Base-by-base conservation (phyloP, 1,140 invertebrate genomes). In the Magallana angulata region DNA sequence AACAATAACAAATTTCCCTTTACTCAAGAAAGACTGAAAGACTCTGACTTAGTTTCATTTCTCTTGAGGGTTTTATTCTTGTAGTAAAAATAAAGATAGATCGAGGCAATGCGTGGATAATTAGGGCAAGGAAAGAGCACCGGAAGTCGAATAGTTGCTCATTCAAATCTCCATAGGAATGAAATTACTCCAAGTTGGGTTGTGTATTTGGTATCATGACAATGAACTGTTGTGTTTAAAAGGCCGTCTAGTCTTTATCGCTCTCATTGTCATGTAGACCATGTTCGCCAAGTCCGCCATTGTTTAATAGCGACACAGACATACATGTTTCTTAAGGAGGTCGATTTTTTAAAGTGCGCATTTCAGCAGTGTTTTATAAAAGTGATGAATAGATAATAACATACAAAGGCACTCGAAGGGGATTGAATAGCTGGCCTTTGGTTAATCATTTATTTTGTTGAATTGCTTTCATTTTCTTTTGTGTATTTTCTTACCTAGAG, bases 341-440 rank as follows among this genome's bases (percentile, higher is more conserved):
- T 76, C 68, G 36, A 12, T 30, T 76, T 48, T 76, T 76, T 76
- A 76, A 76, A 76, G 68, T 76, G 68, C 68, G 36, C 68, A 24
- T 76, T 76, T 76, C 68, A 76, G 68, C 68, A 24, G 24, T 76
- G 24, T 76, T 76, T 76, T 76, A 76, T 76, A 76, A 76, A 76
- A 11, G 68, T 30, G 68, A 76, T 76, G 68, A 76, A 76, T 30
- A 76, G 68, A 76, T 76, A 76, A 1, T 18, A 30, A 30, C 36
- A 76, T 24, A 76, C 68, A 76, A 76, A 76, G 68, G 68, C 68
- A 76, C 68, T 36, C 36, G 5, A 76, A 30, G 68, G 68, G 68
- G 68, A 76, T 76, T 76, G 68, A 8, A 76, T 76, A 2, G 24
- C 18, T 11, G 11, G 24, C 24, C 36, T 30, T 18, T 30, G 18